Evolutionary conservation across 1,140 invertebrate species (phyloP).

Genomic region (Atta cephalotes): DNA sequence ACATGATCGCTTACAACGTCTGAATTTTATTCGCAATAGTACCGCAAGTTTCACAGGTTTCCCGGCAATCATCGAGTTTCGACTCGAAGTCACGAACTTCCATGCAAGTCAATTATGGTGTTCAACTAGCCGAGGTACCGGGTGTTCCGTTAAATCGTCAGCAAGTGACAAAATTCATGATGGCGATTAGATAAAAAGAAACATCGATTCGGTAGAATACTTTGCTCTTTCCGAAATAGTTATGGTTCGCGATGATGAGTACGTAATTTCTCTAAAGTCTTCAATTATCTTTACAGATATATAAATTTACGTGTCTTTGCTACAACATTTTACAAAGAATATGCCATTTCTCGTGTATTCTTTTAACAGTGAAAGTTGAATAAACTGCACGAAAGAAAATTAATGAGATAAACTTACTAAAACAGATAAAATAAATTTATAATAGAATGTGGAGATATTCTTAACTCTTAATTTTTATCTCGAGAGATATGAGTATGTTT

Average conservation of each 20-base stretch:
- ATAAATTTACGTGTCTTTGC: neutral
- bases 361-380: neutral
- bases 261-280: neutral
- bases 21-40: conserved; percentile 60
- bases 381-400: neutral
- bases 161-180: conserved; percentile 77
- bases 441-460: neutral
- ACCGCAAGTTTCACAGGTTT: conserved; percentile 66
- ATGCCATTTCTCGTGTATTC: neutral
- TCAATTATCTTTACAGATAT: neutral
- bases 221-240: neutral
- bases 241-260: neutral
- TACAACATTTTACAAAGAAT: neutral
- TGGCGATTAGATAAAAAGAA: conserved; percentile 33
- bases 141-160: conserved; percentile 80
- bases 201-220: neutral
- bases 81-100: conserved; percentile 80
- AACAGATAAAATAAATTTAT: conserved; percentile 3
- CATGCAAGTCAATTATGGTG: conserved; percentile 78
- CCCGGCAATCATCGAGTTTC: conserved; percentile 60
- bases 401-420: neutral
- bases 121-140: conserved; percentile 81
- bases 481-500: conserved; percentile 3
- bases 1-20: conserved; percentile 15
- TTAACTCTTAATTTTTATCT: conserved; percentile 15